These are phyloP conservation scores for Ceyx melanurus DNA, from an alignment of 2,113 vertebrate genomes.

Conservation along the genomic window DNA sequence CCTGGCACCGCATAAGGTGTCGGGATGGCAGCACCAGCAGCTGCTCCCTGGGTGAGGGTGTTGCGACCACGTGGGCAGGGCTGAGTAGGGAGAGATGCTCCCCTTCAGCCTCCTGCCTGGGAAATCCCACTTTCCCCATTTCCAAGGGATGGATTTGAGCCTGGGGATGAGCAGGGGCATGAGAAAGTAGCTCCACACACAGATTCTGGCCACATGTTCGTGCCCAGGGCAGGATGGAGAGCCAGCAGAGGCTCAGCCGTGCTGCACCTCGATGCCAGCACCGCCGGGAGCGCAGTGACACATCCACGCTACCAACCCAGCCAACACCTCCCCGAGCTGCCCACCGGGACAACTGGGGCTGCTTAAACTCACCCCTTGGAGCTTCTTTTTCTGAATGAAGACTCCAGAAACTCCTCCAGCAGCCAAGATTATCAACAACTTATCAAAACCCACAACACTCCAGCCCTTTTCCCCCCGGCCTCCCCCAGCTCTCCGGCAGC, in stretches of 20 bases:
- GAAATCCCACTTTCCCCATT: background rate
- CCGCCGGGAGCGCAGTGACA: accelerated
- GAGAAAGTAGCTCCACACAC: accelerated
- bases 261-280: accelerated
- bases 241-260: accelerated
- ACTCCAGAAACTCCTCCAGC: background rate
- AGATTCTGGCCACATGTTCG: accelerated
- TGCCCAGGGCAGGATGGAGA: background rate
- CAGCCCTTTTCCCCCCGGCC: background rate
- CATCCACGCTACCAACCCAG: accelerated
- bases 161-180: accelerated
- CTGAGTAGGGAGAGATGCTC: too few relatives aligned
- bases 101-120: background rate
- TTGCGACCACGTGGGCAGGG: accelerated
- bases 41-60: accelerated
- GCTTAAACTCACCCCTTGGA: background rate
- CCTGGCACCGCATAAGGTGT: accelerated
- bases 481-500: background rate
- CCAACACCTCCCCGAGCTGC: background rate
- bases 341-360: background rate
- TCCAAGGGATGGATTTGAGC: background rate
- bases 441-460: background rate
- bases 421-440: background rate
- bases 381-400: background rate
- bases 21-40: accelerated